A percentile compares a stretch with the other conserved stretches of the same genome.
Conservation (phyloP, 2,113 vertebrate species). For the Numida meleagris region DNA sequence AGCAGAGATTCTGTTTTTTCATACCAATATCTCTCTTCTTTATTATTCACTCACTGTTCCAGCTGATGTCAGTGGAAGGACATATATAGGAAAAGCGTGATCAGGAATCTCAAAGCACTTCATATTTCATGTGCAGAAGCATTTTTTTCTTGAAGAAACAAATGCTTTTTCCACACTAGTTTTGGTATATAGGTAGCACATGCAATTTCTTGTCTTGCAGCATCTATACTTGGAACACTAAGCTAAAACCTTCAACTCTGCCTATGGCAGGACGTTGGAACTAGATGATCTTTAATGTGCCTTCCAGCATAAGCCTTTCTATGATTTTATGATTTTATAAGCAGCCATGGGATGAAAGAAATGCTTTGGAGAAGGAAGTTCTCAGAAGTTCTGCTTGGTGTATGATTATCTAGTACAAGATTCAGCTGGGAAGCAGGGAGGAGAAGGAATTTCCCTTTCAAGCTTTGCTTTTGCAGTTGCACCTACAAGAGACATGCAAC, state of each 20-base stretch:
- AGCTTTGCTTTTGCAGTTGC: not conserved
- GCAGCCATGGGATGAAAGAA: not conserved
- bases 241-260: too few species aligned
- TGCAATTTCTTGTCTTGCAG: not conserved
- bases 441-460: not conserved
- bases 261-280: too few species aligned
- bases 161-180: not conserved
- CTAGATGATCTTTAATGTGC: too few species aligned
- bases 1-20: not conserved
- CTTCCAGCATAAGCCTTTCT: too few species aligned
- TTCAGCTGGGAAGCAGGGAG: not conserved
- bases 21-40: not conserved
- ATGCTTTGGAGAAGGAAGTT: not conserved
- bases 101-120: not conserved
- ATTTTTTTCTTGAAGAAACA: not conserved
- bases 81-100: not conserved
- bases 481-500: not conserved
- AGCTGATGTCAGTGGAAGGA: constrained; percentile 1
- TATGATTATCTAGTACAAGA: not conserved
- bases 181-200: not conserved
- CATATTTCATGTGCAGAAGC: not conserved
- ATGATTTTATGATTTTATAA: too few species aligned
- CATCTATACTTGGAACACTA: not conserved
- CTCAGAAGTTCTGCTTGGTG: not conserved
- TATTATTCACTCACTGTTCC: constrained; percentile 1